Base-by-base conservation (phyloP, 2,888 invertebrate species). In the Ennomos erosarius region DNA sequence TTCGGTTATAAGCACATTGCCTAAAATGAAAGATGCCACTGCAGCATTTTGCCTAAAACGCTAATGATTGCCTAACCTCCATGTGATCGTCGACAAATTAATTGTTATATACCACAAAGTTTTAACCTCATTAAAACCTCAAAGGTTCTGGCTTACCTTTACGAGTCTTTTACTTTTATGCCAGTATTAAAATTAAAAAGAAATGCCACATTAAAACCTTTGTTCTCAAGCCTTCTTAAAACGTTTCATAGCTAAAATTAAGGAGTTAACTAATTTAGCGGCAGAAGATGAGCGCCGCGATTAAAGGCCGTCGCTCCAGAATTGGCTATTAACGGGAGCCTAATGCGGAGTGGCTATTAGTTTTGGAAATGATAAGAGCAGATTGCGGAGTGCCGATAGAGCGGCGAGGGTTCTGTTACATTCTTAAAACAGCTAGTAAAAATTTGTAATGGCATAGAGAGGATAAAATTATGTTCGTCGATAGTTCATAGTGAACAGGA, bases 321-420 rank as follows among this genome's bases (percentile, higher is more conserved):
- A 68, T 68, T 68, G 68, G 52, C 63, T 50, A 66, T 70, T 65
- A 64, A 42, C 55, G 13, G 39, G 12, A 43, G 35, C n/a, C 34
- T 49, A 52, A 40, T 35, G 33, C 57, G 50, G 59, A 58, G 48
- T 34, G 64, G 69, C 68, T 66, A 73, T 74, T 74, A 73, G 71
- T 73, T 65, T 48, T 60, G 67, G 74, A 77, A 75, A 78, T 78
- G 73, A 81, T 79, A 12, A 33, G 48, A 39, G 45, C 26, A 37
- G 26, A 36, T 34, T 10, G 43, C 35, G 10, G 16, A 33, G 34
- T 9, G 33, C 12, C 13, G 13, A 3, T 46, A 10, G 11, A 37
- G 16, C 36, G 9, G 16, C 10, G 33, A 35, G 42, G 11, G 10
- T 8, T n/a, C 16, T n/a, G 37, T 52, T 38, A 51, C 43, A 36